Conservation (phyloP, 2,113 vertebrate genomes). For the Holacanthus passer region DNA sequence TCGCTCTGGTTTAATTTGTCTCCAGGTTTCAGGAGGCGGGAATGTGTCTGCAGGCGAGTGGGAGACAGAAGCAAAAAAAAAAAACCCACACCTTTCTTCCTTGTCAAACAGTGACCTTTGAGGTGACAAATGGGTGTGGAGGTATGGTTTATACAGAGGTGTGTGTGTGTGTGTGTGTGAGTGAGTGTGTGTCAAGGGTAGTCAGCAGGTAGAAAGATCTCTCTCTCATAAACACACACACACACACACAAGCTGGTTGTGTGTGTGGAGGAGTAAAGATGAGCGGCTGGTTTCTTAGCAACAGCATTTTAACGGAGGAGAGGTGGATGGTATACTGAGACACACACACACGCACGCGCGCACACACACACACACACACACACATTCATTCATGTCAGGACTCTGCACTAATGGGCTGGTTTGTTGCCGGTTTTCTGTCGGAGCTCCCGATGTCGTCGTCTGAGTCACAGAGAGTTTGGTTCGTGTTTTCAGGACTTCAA, state of each 20-base stretch:
- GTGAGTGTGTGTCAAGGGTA: slow-evolving; percentile 26
- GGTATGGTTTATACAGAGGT: slow-evolving; percentile 35
- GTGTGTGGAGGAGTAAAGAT: slow-evolving; percentile 69
- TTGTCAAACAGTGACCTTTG: slow-evolving; percentile 59
- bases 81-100: slow-evolving; percentile 10
- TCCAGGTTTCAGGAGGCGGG: slow-evolving; percentile 27
- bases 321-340: slow-evolving; percentile 59
- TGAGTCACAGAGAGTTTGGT: not conserved
- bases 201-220: slow-evolving; percentile 37
- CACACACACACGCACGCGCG: slow-evolving; percentile 32
- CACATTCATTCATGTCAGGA: slow-evolving; percentile 12
- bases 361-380: slow-evolving; percentile 25
- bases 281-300: slow-evolving; percentile 78
- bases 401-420: slow-evolving; percentile 35
- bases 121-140: slow-evolving; percentile 31
- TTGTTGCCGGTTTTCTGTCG: slow-evolving; percentile 8
- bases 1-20: slow-evolving; percentile 18
- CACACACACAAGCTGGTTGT: slow-evolving; percentile 29
- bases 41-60: slow-evolving; percentile 17
- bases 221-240: slow-evolving; percentile 6
- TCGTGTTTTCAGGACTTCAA: slow-evolving; percentile 12
- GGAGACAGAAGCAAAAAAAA: not conserved
- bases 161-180: slow-evolving; percentile 23
- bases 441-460: slow-evolving; percentile 7
- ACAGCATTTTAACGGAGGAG: slow-evolving; percentile 74